Evolutionary conservation across 2,113 vertebrate species (phyloP).

Genomic region (Sakesphorus luctuosus): DNA sequence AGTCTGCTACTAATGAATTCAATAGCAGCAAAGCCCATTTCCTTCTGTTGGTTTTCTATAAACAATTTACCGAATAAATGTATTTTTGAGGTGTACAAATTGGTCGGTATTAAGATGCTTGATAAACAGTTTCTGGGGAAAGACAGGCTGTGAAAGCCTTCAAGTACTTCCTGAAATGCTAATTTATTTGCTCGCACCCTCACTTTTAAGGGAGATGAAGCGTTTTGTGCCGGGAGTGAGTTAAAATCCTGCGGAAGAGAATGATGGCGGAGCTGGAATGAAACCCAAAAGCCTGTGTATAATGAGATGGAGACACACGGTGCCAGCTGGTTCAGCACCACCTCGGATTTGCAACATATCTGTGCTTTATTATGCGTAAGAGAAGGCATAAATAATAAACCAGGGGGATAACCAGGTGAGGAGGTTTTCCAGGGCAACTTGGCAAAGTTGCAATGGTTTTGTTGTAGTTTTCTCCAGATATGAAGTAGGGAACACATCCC

Average conservation of each 20-base stretch:
- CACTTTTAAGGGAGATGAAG: conserved; percentile 5
- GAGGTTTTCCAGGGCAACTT: neutral
- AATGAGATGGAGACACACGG: neutral
- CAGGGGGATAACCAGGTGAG: neutral
- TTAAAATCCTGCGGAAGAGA: conserved; percentile 35
- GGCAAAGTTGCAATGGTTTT: neutral
- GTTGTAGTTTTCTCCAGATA: neutral
- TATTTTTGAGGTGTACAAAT: conserved; percentile 65
- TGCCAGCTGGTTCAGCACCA: neutral
- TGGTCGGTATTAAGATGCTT: conserved; percentile 60
- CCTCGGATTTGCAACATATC: neutral
- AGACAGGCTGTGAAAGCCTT: conserved; percentile 41
- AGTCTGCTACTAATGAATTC: conserved; percentile 68
- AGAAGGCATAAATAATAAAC: neutral
- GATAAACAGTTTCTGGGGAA: conserved; percentile 67
- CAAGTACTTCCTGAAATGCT: conserved; percentile 38
- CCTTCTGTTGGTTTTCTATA: conserved; percentile 58
- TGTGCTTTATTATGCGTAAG: neutral
- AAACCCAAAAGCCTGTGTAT: neutral
- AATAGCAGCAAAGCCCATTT: conserved; percentile 65
- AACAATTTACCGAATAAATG: conserved; percentile 72
- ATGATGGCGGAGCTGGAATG: neutral
- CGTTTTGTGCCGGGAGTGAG: neutral
- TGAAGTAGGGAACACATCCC: neutral
- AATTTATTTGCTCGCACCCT: neutral